Base-by-base conservation (phyloP, 2,797 vertebrate genomes). In the Echeneis naucrates region DNA sequence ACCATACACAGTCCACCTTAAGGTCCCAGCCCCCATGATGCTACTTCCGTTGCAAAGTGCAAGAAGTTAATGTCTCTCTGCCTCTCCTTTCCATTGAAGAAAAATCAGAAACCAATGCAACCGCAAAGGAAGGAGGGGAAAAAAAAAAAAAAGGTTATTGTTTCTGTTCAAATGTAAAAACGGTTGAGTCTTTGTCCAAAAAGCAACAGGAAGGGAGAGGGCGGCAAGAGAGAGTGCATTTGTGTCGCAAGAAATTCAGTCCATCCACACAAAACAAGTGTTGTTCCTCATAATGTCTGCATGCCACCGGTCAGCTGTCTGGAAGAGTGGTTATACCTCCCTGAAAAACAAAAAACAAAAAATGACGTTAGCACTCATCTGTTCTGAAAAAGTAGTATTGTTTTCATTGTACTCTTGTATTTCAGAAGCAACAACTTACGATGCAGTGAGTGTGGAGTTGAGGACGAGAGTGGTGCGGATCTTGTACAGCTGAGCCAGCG, bases 401-500 rank as follows among this genome's bases (percentile, higher is more conserved):
- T n/a, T n/a, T n/a, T n/a, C n/a, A n/a, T n/a, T n/a, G n/a, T n/a
- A n/a, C n/a, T n/a, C 4, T 7, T 23, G 2, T 9, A 7, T 48
- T 5, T 9, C 1, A 35, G 23, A 5, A 8, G 27, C 1, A 0
- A 19, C 0, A 17, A 93, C 97, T 95, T 94, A 99, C 98, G 98
- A 99, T 86, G 98, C 97, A 0, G 97, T 98, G 84, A 99, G 96
- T 0, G 98, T 98, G 89, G 97, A 98, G 93, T 97, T 98, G 56
- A 99, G 96, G 83, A 99, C 96, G 67, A 99, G 84, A 4, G 96
- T 97, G 87, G 96, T 98, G 79, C 96, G 95, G 91, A 99, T 96
- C 72, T 94, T 93, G 85, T 98, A 96, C 37, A 99, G 95, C 91
- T 99, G 96, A 0, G 96, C 90, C 14, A 88, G 75, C 0, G 94